phyloP scores from a whole-genome alignment of 1,140 invertebrate species.

The Brachionus plicatilis region DNA sequence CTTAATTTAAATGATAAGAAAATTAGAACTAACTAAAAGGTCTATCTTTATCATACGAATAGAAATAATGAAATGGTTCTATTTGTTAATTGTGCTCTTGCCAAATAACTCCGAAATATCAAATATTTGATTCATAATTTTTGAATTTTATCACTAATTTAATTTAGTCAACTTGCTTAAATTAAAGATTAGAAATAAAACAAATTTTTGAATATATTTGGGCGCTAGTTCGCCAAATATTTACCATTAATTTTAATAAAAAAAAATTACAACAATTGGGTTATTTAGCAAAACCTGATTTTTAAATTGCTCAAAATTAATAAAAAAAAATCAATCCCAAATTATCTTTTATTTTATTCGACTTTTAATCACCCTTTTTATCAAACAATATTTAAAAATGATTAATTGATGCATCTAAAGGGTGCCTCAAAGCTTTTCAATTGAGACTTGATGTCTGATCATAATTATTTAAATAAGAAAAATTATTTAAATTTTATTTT shows the following conservation, averaged over 20 bases:
- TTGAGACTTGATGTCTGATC: no score
- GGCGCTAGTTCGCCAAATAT: background rate
- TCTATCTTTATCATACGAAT: background rate
- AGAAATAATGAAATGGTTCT: background rate
- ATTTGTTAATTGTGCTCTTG: slow-evolving; percentile 8
- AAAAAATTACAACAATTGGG: background rate
- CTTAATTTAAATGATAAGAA: slow-evolving; percentile 32
- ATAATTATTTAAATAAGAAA: no score
- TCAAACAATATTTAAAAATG: no score
- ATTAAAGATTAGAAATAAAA: slow-evolving; percentile 6
- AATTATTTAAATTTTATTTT: no score
- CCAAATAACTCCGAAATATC: background rate
- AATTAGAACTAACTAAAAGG: background rate
- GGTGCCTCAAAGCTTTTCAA: no score
- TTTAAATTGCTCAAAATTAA: background rate
- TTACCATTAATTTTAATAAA: background rate
- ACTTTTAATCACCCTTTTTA: no score
- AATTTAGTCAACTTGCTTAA: background rate
- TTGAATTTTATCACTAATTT: slow-evolving; percentile 13
- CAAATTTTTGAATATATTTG: background rate
- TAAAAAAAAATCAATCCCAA: background rate
- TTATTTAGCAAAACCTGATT: background rate
- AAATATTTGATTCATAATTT: slow-evolving; percentile 16
- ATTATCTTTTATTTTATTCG: background rate
- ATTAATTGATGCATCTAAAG: no score